Evolutionary conservation across 2,797 vertebrate genomes (phyloP).

Genomic region (Cryptoprocta ferox): DNA sequence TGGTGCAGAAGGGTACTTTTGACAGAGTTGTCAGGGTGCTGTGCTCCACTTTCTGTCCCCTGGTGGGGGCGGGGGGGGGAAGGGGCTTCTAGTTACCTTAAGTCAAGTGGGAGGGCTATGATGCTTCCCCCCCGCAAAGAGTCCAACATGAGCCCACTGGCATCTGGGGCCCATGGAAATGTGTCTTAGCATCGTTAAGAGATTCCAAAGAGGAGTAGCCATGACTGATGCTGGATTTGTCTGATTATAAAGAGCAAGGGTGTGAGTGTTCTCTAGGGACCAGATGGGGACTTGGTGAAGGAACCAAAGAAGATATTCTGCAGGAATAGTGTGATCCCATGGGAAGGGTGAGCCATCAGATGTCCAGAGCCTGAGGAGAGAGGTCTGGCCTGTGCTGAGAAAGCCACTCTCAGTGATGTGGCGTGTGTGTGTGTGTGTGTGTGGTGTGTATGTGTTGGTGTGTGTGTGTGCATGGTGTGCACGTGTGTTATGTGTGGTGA

Average conservation of each 20-base stretch:
- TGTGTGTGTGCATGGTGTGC: neutral
- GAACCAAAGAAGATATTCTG: neutral
- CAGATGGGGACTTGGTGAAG: neutral
- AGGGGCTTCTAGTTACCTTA: neutral
- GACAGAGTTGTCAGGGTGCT: neutral
- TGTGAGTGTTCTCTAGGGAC: neutral
- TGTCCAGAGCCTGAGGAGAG: neutral
- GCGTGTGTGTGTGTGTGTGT: neutral
- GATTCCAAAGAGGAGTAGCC: neutral
- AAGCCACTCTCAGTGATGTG: neutral
- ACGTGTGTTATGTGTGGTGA: neutral
- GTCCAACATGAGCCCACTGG: neutral
- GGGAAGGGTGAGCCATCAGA: neutral
- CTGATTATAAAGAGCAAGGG: neutral
- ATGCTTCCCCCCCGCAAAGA: rapidly evolving
- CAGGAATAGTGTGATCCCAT: neutral
- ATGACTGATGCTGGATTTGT: neutral
- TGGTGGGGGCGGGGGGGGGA: too few relatives aligned
- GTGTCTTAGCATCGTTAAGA: neutral
- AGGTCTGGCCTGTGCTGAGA: neutral
- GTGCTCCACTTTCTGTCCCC: neutral
- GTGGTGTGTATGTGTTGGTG: neutral
- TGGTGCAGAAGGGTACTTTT: neutral
- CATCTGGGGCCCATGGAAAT: neutral
- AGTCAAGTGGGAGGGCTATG: neutral